phyloP scores from a whole-genome alignment of 2,113 vertebrate genomes.

The Seriola aureovittata region DNA sequence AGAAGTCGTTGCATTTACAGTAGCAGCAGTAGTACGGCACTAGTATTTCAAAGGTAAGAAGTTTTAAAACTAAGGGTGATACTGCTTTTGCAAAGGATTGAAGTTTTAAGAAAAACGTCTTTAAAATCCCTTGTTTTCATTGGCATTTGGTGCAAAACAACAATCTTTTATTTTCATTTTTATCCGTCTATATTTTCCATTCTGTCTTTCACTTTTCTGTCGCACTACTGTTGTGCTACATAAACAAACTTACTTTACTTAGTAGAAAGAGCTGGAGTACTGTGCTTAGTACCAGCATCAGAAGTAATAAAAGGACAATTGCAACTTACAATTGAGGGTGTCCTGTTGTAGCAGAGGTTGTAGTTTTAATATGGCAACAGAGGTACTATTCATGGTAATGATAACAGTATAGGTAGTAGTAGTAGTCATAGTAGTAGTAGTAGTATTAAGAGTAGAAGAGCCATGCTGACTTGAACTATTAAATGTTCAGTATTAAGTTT shows the following conservation, averaged over 20 bases:
- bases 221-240: neutral
- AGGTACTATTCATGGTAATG: neutral
- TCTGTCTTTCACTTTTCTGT: neutral
- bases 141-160: too few relatives aligned
- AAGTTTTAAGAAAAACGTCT: neutral
- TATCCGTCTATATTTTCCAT: neutral
- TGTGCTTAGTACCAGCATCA: neutral
- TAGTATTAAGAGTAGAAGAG: neutral
- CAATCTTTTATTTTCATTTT: neutral
- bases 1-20: neutral
- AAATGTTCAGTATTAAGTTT: neutral
- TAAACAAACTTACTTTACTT: neutral
- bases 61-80: neutral
- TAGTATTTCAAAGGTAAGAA: neutral
- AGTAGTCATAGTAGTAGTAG: neutral
- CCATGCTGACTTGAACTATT: neutral
- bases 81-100: too few relatives aligned
- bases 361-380: neutral
- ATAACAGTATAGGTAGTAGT: neutral
- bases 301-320: neutral
- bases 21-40: neutral
- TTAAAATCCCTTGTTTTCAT: neutral
- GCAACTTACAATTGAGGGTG: too few relatives aligned
- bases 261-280: neutral
- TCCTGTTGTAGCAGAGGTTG: neutral